A percentile compares a stretch with the other conserved stretches of the same genome.
These are phyloP conservation scores for Muscicapa comitata DNA, from an alignment of 2,797 vertebrate genomes.

Conservation along the genomic window DNA sequence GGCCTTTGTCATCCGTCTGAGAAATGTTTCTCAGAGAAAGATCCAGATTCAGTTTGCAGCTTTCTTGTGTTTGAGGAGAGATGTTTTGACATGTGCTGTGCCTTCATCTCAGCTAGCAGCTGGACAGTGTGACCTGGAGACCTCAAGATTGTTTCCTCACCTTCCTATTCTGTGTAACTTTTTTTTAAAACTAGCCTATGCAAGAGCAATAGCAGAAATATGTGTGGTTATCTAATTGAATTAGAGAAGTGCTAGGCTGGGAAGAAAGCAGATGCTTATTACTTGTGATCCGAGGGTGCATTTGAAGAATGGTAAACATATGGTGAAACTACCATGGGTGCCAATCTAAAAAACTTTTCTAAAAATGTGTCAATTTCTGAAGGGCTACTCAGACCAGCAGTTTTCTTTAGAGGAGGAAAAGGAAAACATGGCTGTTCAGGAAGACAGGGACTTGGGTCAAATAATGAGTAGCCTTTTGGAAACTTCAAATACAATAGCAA, in stretches of 20 bases:
- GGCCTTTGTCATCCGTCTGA: not conserved
- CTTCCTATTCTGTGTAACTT: not conserved
- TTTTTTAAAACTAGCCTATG: not conserved
- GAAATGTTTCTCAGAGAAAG: not conserved
- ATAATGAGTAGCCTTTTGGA: not conserved
- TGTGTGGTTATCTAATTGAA: not conserved
- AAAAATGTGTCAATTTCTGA: not conserved
- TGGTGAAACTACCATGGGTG: not conserved
- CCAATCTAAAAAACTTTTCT: not conserved
- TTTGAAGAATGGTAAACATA: not conserved
- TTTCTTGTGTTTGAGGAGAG: not conserved
- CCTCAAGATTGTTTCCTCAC: not conserved
- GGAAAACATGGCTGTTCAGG: not conserved
- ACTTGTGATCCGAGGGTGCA: not conserved
- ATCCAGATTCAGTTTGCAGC: not conserved
- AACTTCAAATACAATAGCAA: not conserved
- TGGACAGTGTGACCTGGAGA: not conserved
- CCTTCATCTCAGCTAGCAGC: not conserved
- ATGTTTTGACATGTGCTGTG: not conserved
- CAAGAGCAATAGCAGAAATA: not conserved
- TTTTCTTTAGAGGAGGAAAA: not conserved
- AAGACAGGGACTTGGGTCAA: not conserved
- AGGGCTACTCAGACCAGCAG: not conserved
- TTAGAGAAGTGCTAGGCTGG: not conserved
- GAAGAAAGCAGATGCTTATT: not conserved